Percentiles rank a stretch among this genome's conserved stretches.
phyloP scores from a whole-genome alignment of 2,113 vertebrate species.

The Syngnathoides biaculeatus region DNA sequence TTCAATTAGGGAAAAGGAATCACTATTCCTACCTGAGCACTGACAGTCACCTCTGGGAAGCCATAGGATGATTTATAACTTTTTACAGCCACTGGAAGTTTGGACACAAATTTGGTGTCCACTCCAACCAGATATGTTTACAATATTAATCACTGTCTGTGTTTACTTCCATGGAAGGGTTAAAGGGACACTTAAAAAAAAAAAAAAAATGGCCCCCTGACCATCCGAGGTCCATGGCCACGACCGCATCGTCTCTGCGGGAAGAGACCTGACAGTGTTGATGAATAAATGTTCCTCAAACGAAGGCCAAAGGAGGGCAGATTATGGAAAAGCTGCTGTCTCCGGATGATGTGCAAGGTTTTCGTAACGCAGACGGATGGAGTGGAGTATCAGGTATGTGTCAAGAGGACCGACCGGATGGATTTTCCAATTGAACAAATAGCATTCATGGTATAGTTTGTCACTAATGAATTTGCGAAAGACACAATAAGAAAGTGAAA shows the following conservation, averaged over 20 bases:
- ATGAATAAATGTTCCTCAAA: constrained; percentile 70
- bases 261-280: constrained; percentile 69
- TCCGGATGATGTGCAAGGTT: constrained; percentile 50
- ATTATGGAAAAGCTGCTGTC: constrained; percentile 67
- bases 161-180: constrained; percentile 68
- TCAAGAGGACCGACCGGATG: constrained; percentile 42
- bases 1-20: constrained; percentile 73
- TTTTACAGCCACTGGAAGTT: constrained; percentile 68
- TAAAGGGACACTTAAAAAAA: constrained; percentile 48
- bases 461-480: background rate
- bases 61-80: constrained; percentile 67
- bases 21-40: constrained; percentile 54
- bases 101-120: constrained; percentile 54
- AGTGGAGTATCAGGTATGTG: constrained; percentile 63
- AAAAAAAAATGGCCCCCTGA: no score
- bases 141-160: constrained; percentile 56
- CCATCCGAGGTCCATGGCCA: constrained; percentile 43
- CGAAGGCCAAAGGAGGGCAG: constrained; percentile 61
- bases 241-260: constrained; percentile 52
- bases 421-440: constrained; percentile 51
- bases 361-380: constrained; percentile 63
- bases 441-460: constrained; percentile 42
- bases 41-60: constrained; percentile 69
- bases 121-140: constrained; percentile 67
- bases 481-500: no score